Base-by-base conservation (phyloP, 2,113 vertebrate genomes). In the Gorsachius goisagi region DNA sequence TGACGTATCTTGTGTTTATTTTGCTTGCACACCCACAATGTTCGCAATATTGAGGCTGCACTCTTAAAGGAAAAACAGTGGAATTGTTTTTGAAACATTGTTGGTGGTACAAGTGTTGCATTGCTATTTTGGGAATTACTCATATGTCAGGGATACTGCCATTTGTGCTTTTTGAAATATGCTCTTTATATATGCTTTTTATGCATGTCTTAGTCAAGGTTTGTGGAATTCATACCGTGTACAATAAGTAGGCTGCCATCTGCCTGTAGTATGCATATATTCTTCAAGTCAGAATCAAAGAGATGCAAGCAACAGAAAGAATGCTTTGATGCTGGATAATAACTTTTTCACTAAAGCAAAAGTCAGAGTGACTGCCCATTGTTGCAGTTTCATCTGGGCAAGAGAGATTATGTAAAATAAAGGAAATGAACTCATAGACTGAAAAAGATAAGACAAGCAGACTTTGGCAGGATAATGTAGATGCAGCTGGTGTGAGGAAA, bases 281-380 rank as follows among this genome's bases (percentile, higher is more conserved):
- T 85, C 59, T 91, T 91, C 72, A 85, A 90, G 66, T 52, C 23
- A 64, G 55, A 91, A 79, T 95, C 85, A 93, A 89, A 91, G 85
- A 88, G n/a, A 76, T 69, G 53, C 49, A 47, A 72, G 53, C 53
- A 74, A 24, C 37, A 49, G 49, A 94, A 94, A 66, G 71, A 91
- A 94, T 93, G 85, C 71, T 95, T 96, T 97, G 85, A 97, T 95
- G 44, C 60, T 85, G 44, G 5, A 44, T 93, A 90, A 56, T 73
- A 85, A 67, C 13, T 62, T 64, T 77, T 91, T 60, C 37, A 85
- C 41, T 14, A 82, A 74, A 84, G 26, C 19, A 59, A 39, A 76
- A 74, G 32, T 66, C 45, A 69, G 26, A 79, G 73, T 79, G 37
- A 44, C 55, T 87, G 55, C 26, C 60, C 23, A 18, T 58, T 69